Base-by-base conservation (phyloP, 2,888 invertebrate genomes). In the Liodrosophila aerea region DNA sequence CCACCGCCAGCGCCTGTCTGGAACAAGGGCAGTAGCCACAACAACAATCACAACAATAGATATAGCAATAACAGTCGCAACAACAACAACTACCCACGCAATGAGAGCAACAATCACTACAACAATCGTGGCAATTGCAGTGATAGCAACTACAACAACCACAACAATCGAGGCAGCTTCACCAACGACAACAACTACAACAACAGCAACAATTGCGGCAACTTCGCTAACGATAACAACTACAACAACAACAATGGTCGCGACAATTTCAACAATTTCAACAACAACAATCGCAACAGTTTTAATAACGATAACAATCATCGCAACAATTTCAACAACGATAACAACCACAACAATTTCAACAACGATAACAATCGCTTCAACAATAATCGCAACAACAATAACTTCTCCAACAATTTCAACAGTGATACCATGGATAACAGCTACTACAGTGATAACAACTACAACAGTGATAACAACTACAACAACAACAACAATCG, bases 1-100 rank as follows among this genome's bases (percentile, higher is more conserved):
- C 4, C n/a, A 7, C 12, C 8, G 31, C 41, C 7, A 27, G 59
- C 59, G 67, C 51, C 49, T 22, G 0, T 47, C 1, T 0, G 18
- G 13, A 47, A 39, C 11, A 49, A 34, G 11, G 40, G 4, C 5
- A 30, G 7, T 13, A 44, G 18, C 7, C 58, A 43, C 39, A 31
- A 36, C 9, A 39, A 15, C 13, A 50, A 33, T 8, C n/a, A 7
- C 34, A 51, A 11, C 22, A 41, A 29, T 22, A 11, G 16, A 5
- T 18, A 31, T 16, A 18, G 18, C 11, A 11, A 3, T 9, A 15
- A 15, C 30, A 16, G 8, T 13, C 18, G 16, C 11, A 45, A 45
- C 18, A 39, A 39, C 27, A 31, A 40, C 12, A 16, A 18, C 16
- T 16, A 37, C 11, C 9, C 16, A 39, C n/a, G n/a, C 22, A 5